A percentile compares a stretch with the other conserved stretches of the same genome.
These are phyloP conservation scores for Drosophila affinis DNA, from an alignment of 2,888 invertebrate genomes.

Conservation along the genomic window DNA sequence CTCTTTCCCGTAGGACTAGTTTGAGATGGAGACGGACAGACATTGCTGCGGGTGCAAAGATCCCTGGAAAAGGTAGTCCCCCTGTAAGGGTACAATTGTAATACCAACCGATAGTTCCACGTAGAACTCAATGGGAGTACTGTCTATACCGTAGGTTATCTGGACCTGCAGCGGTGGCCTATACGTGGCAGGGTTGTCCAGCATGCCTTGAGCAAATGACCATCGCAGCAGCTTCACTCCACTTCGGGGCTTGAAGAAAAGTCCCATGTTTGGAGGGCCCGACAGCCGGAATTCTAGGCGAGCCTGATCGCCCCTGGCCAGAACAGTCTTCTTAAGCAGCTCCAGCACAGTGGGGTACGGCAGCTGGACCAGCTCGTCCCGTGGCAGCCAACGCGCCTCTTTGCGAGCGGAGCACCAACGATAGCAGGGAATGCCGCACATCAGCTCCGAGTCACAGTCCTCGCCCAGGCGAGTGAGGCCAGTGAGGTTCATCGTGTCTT, in stretches of 20 bases:
- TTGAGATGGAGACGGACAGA: no score
- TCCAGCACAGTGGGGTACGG: slow-evolving; percentile 69
- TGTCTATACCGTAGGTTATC: slow-evolving; percentile 71
- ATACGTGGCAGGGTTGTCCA: slow-evolving; percentile 60
- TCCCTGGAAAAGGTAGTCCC: no score
- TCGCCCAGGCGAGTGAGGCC: slow-evolving; percentile 51
- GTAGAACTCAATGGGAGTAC: slow-evolving; percentile 69
- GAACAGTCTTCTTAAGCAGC: slow-evolving; percentile 59
- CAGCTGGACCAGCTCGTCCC: slow-evolving; percentile 55
- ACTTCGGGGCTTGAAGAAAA: slow-evolving; percentile 71
- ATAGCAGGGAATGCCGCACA: slow-evolving; percentile 79
- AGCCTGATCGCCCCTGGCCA: slow-evolving; percentile 46
- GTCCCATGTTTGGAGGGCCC: slow-evolving; percentile 78
- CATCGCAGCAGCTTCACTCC: slow-evolving; percentile 71
- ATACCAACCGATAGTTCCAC: slow-evolving; percentile 68
- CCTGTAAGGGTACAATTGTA: no score
- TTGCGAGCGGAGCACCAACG: slow-evolving; percentile 62
- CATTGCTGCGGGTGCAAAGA: no score
- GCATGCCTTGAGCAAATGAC: slow-evolving; percentile 73
- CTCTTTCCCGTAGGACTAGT: no score
- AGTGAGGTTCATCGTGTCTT: slow-evolving; percentile 56
- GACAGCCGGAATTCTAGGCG: slow-evolving; percentile 70
- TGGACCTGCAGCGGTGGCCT: slow-evolving; percentile 76
- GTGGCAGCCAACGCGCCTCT: slow-evolving; percentile 71
- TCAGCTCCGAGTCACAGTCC: slow-evolving; percentile 68